Evolutionary conservation across 2,797 vertebrate species (phyloP).

Genomic region (Clarias fuscus): DNA sequence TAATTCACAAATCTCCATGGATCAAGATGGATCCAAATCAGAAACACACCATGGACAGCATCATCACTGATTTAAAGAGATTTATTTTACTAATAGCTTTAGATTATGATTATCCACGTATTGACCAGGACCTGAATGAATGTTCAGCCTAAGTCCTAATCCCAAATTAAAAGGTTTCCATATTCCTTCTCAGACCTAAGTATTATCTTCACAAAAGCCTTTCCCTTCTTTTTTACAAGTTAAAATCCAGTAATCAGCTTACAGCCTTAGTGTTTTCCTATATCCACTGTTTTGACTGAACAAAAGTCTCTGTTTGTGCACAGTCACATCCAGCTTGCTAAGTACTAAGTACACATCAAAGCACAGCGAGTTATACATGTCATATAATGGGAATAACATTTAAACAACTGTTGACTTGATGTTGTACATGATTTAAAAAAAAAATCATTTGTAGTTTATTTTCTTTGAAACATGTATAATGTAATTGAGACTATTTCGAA

Average conservation of each 20-base stretch:
- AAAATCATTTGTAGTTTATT: background rate
- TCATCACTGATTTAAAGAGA: constrained; percentile 55
- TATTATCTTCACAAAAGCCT: constrained; percentile 60
- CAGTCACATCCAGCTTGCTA: background rate
- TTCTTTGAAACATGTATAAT: background rate
- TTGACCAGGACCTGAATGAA: constrained; percentile 62
- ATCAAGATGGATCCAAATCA: background rate
- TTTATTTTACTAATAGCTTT: constrained; percentile 63
- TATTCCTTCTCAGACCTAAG: constrained; percentile 32
- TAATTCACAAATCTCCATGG: background rate
- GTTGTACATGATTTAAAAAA: background rate
- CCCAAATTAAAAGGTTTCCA: constrained; percentile 62
- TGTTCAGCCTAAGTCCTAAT: constrained; percentile 62
- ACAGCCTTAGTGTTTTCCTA: constrained; percentile 47
- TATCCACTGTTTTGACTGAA: constrained; percentile 40
- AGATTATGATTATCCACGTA: constrained; percentile 60
- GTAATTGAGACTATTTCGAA: background rate
- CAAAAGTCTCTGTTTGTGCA: constrained; percentile 16
- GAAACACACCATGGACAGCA: background rate
- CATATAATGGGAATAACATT: background rate
- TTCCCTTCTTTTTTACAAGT: constrained; percentile 64
- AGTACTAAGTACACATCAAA: constrained; percentile 5
- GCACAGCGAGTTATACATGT: background rate
- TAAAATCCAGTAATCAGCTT: constrained; percentile 68
- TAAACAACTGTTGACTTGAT: background rate